A percentile compares a stretch with the other conserved stretches of the same genome.
These are phyloP conservation scores for Diplodus sargus DNA, from an alignment of 2,797 vertebrate species.

Conservation along the genomic window DNA sequence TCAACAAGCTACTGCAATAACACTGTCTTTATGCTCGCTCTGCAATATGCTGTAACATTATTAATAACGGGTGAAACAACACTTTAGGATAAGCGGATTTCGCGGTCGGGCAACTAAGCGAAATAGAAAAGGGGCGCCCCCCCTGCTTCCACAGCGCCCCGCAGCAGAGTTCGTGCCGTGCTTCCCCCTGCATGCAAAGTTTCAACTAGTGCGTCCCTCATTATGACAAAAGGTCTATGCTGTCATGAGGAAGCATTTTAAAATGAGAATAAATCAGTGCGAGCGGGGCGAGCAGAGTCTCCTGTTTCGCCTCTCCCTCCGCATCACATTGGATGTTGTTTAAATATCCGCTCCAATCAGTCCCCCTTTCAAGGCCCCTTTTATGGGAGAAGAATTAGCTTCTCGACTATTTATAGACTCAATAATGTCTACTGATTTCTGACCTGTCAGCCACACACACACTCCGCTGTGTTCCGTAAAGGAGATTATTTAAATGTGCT, in stretches of 20 bases:
- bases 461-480: background rate
- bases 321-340: slow-evolving; percentile 32
- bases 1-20: slow-evolving; percentile 13
- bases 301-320: slow-evolving; percentile 23
- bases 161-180: slow-evolving; percentile 21
- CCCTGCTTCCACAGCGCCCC: slow-evolving; percentile 13
- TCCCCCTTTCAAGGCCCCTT: slow-evolving; percentile 53
- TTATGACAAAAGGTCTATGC: slow-evolving; percentile 1
- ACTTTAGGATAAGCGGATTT: slow-evolving; percentile 10
- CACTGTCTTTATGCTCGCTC: background rate
- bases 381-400: slow-evolving; percentile 69
- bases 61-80: slow-evolving; percentile 29
- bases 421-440: slow-evolving; percentile 48
- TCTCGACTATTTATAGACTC: slow-evolving; percentile 67
- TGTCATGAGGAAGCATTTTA: slow-evolving; percentile 37
- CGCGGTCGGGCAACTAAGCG: slow-evolving; percentile 5
- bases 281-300: slow-evolving; percentile 12
- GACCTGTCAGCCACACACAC: slow-evolving; percentile 28
- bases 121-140: slow-evolving; percentile 31
- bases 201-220: slow-evolving; percentile 7
- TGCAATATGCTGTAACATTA: slow-evolving; percentile 27
- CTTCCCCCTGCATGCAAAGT: slow-evolving; percentile 28
- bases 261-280: slow-evolving; percentile 35
- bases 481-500: slow-evolving; percentile 4
- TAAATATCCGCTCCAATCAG: slow-evolving; percentile 46